Percentiles rank a stretch among this genome's conserved stretches.
phyloP scores from a whole-genome alignment of 2,113 vertebrate genomes.

The Cynopterus brachyotis region DNA sequence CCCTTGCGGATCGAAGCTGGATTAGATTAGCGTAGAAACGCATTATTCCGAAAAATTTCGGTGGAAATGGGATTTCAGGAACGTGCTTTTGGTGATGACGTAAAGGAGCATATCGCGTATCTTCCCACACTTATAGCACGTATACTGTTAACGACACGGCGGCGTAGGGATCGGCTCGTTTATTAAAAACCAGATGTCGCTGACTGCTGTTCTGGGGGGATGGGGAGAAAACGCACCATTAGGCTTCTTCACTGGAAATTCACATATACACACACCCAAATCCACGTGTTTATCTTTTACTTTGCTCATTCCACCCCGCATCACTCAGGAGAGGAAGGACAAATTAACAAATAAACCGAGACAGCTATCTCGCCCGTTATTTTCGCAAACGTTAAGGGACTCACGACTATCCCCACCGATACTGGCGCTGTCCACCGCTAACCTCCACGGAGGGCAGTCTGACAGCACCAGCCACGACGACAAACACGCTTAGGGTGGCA shows the following conservation, averaged over 20 bases:
- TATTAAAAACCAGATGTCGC: constrained; percentile 54
- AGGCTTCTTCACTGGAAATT: not conserved
- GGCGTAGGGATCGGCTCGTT: constrained; percentile 3
- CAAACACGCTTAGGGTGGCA: not conserved
- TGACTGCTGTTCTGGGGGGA: not conserved
- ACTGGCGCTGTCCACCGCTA: not conserved
- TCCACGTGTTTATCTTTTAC: constrained; percentile 66
- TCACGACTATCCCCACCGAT: not conserved
- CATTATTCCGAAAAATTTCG: constrained; percentile 55
- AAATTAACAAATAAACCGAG: not conserved
- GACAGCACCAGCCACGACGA: constrained; percentile 14
- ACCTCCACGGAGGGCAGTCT: not conserved
- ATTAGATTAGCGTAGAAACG: constrained; percentile 62
- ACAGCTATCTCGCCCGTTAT: not conserved
- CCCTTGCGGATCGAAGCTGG: constrained; percentile 33
- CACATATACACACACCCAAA: not conserved
- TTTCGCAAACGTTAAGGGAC: not conserved
- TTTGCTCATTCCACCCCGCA: constrained; percentile 61
- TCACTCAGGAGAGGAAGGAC: not conserved
- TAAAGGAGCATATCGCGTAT: constrained; percentile 57
- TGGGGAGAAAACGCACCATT: not conserved
- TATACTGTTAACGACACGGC: constrained; percentile 51
- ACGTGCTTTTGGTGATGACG: not conserved
- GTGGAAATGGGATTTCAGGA: constrained; percentile 56
- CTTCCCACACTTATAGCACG: constrained; percentile 61